A percentile compares a stretch with the other conserved stretches of the same genome.
phyloP scores from a whole-genome alignment of 64 coral and sea anemone genomes.

The Montipora efflorescens region DNA sequence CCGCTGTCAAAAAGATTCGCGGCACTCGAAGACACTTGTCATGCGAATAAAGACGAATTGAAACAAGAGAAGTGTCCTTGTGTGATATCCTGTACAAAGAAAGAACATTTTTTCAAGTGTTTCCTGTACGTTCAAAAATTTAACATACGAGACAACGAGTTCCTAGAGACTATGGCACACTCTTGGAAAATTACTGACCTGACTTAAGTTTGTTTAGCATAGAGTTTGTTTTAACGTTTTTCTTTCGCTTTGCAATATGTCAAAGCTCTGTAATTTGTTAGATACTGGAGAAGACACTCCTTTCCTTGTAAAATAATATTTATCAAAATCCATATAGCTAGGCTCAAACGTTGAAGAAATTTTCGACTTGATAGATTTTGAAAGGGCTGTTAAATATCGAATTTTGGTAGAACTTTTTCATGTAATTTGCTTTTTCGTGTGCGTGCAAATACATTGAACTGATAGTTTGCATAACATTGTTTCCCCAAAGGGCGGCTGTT shows the following conservation, averaged over 20 bases:
- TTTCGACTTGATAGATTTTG: not conserved
- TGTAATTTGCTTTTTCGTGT: not conserved
- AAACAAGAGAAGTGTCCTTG: conserved; percentile 22
- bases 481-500: conserved; percentile 23
- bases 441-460: not conserved
- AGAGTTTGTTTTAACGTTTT: not conserved
- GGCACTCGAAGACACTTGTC: conserved; percentile 16
- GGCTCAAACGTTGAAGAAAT: not conserved
- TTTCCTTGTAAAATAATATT: too few relatives aligned
- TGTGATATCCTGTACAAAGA: not conserved
- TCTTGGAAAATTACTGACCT: not conserved
- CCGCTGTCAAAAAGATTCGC: conserved; percentile 12
- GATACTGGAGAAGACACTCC: too few relatives aligned
- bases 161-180: not conserved
- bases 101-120: conserved; percentile 1
- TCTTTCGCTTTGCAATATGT: not conserved
- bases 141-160: not conserved
- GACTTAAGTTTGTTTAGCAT: not conserved
- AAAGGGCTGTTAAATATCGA: too few relatives aligned
- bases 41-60: conserved; percentile 27
- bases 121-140: not conserved
- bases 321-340: not conserved
- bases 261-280: not conserved
- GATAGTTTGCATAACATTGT: not conserved
- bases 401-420: not conserved